A percentile compares a stretch with the other conserved stretches of the same genome.
Conservation (phyloP, 2,797 vertebrate genomes). For the Premnoplex brunnescens region DNA sequence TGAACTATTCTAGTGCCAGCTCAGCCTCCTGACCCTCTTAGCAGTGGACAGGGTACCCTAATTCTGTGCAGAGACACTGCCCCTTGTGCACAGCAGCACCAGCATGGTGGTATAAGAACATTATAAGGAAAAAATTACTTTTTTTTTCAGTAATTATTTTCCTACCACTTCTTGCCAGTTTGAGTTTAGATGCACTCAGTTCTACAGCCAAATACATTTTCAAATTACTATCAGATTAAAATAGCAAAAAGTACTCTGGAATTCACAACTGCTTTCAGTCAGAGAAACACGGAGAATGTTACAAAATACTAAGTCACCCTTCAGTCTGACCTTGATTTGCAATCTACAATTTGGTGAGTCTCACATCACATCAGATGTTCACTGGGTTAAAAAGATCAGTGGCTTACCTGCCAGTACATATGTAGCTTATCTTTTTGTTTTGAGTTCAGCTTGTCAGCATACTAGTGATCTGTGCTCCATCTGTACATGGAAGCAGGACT, state of each 20-base stretch:
- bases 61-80: not conserved
- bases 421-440: constrained; percentile 45
- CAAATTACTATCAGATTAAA: not conserved
- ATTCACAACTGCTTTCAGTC: not conserved
- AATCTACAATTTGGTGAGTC: constrained; percentile 38
- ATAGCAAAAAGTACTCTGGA: not conserved
- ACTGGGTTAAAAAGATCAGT: constrained; percentile 63
- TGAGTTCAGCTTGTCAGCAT: constrained; percentile 52
- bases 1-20: not conserved
- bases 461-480: constrained; percentile 37
- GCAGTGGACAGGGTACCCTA: not conserved
- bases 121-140: not conserved
- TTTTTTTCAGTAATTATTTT: not conserved
- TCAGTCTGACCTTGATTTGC: constrained; percentile 58
- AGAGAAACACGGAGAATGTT: not conserved
- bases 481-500: constrained; percentile 29
- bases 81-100: not conserved
- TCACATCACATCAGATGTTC: constrained; percentile 50
- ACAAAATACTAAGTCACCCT: constrained; percentile 14
- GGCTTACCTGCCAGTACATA: constrained; percentile 52
- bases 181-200: not conserved
- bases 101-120: not conserved
- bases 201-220: not conserved
- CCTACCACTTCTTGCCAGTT: not conserved
- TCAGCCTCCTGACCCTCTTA: not conserved